Conservation (phyloP, 2,113 vertebrate species). For the Geococcyx californianus region DNA sequence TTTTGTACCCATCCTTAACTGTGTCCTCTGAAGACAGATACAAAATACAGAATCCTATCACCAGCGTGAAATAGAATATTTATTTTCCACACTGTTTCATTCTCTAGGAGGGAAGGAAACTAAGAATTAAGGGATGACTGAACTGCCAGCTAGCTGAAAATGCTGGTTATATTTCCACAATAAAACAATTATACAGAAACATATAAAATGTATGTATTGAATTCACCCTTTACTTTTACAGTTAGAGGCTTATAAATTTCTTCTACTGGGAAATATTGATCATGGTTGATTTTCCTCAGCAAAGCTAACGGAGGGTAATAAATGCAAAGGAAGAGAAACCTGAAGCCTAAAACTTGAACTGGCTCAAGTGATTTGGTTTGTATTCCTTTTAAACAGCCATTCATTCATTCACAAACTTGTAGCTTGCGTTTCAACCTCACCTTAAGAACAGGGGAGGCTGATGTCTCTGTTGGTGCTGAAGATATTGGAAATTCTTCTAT, state of each 20-base stretch:
- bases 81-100: not conserved
- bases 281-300: not conserved
- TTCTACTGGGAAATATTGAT: constrained; percentile 14
- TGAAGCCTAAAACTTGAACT: not conserved
- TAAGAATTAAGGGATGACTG: not conserved
- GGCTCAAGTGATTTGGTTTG: not conserved
- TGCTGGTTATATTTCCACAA: constrained; percentile 12
- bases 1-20: not conserved
- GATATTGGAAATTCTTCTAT: not conserved
- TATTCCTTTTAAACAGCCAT: not conserved
- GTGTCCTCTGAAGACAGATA: not conserved
- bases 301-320: not conserved
- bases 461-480: not conserved
- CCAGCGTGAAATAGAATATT: not conserved
- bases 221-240: not conserved
- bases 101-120: not conserved
- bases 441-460: not conserved
- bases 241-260: not conserved
- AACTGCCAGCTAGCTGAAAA: not conserved
- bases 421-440: not conserved
- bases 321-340: not conserved
- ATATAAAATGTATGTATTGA: not conserved
- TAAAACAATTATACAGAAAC: not conserved
- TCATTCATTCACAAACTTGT: not conserved
- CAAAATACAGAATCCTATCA: not conserved